Evolutionary conservation across 2,113 vertebrate species (phyloP).

Genomic region (Edolisoma coerulescens): DNA sequence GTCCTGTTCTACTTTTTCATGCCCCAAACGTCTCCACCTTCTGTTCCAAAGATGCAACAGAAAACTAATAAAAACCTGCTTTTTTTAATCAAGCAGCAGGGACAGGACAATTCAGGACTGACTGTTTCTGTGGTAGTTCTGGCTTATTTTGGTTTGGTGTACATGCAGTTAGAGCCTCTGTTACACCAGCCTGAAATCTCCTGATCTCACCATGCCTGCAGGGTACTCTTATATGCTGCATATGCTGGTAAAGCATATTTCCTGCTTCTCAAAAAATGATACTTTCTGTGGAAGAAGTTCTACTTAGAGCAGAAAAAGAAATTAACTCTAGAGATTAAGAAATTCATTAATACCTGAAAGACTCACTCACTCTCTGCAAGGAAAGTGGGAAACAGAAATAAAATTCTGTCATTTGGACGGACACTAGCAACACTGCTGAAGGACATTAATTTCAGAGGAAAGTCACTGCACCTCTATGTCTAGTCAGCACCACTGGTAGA

Average conservation of each 20-base stretch:
- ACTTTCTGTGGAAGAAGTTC: neutral
- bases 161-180: neutral
- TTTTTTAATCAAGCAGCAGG: neutral
- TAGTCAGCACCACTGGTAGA: neutral
- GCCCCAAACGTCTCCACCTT: neutral
- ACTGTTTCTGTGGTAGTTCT: neutral
- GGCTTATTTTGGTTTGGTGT: neutral
- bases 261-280: neutral
- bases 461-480: neutral
- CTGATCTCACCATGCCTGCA: neutral
- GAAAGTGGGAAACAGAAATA: neutral
- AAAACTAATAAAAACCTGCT: neutral
- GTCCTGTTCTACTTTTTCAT: neutral
- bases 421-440: neutral
- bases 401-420: neutral
- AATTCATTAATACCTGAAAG: neutral
- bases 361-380: neutral
- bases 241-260: neutral
- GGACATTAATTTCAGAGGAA: neutral
- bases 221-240: neutral
- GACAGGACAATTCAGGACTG: neutral
- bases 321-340: neutral
- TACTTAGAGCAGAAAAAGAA: neutral
- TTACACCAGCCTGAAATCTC: neutral
- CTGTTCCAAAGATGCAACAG: neutral